phyloP scores from a whole-genome alignment of 2,888 invertebrate genomes.

The Dolichopus griseipennis region DNA sequence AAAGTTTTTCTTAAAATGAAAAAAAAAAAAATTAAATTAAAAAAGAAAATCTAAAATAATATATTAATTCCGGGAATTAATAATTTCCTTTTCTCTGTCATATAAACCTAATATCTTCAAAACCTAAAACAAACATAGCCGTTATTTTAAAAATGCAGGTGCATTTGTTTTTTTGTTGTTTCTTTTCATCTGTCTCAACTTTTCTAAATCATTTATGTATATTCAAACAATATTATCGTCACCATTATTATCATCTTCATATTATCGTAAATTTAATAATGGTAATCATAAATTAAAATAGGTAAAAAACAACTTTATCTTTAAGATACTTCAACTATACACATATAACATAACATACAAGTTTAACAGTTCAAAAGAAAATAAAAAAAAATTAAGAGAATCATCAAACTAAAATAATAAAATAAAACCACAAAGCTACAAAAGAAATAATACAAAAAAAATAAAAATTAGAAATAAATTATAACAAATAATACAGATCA shows the following conservation, averaged over 20 bases:
- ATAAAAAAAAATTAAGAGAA: too few species aligned
- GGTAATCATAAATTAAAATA: neutral
- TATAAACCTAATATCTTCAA: neutral
- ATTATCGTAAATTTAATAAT: neutral
- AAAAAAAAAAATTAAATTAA: neutral
- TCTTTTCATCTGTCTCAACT: too few species aligned
- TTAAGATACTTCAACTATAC: too few species aligned
- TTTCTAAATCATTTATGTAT: too few species aligned
- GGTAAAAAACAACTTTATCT: neutral
- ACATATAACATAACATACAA: too few species aligned
- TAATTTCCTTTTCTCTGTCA: neutral
- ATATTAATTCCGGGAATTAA: constrained; percentile 4
- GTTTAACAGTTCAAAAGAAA: too few species aligned
- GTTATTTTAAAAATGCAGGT: neutral
- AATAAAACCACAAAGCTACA: too few species aligned
- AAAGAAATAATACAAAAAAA: too few species aligned
- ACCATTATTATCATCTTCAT: neutral
- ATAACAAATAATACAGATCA: too few species aligned
- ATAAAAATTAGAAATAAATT: too few species aligned
- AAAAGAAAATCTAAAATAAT: neutral
- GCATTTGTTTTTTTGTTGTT: neutral
- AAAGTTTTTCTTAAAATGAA: neutral
- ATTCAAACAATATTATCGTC: neutral
- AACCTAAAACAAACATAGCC: neutral
- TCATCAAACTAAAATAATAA: too few species aligned